Evolutionary conservation across 2,797 vertebrate genomes (phyloP), one percentile per base, ranked within the genome.

Genomic region (Myotis daubentonii): DNA sequence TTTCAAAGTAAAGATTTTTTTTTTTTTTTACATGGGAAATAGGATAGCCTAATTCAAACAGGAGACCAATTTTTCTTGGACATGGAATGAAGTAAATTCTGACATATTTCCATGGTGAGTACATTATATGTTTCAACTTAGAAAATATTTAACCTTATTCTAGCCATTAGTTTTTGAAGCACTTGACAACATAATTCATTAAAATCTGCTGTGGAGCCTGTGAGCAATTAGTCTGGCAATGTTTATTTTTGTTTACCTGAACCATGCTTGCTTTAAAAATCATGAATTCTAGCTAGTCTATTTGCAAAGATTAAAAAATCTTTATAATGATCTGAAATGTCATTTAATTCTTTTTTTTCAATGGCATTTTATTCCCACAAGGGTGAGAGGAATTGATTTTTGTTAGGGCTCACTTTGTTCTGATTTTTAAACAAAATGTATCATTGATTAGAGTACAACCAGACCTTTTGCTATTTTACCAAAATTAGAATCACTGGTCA

Each of bases 11-110:
- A 95, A 96, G 91, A 49, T 94, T 95, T 85, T 36, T 41, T 85
- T 36, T 41, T n/a, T n/a, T 68, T 81, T 94, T 51, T 94, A 20
- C 80, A 53, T 80, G 36, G 78, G 65, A 97, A 93, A 87, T 17
- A 96, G 93, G 96, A 93, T 47, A 94, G 57, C 91, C 88, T 93
- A 96, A 94, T 51, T 96, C 44, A 97, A 96, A 97, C 70, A 70
- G 74, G 84, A 93, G 93, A 94, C 17, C 75, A 87, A 33, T 96
- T 96, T 98, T 68, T 94, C 55, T 88, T 97, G 80, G 38, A 92
- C 60, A 66, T 2, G 36, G 38, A 49, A 51, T 78, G 75, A 83
- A 94, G 71, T 82, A 47, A 97, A 82, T 47, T 81, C 49, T 92
- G 95, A 94, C 80, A 87, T 17, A 87, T 96, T 91, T 83, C 47